A percentile compares a stretch with the other conserved stretches of the same genome.
Evolutionary conservation across 2,888 invertebrate species (phyloP).

Genomic region (Brenthis ino): DNA sequence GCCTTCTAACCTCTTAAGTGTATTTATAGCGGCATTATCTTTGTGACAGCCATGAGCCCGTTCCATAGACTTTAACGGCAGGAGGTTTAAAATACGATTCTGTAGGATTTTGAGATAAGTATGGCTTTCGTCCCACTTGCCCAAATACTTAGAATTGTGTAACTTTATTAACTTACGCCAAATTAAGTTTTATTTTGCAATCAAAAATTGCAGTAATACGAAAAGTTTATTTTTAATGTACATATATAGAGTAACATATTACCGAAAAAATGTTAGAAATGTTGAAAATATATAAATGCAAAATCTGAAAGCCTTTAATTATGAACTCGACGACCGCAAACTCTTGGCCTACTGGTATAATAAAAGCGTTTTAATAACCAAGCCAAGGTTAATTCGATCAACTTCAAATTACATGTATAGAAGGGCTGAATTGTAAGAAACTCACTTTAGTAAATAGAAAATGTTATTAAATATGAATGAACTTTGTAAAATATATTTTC

Average conservation of each 20-base stretch:
- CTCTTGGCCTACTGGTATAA: not conserved
- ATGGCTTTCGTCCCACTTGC: constrained; percentile 4
- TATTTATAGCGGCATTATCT: constrained; percentile 41
- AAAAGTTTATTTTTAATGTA: not conserved
- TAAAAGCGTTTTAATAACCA: constrained; percentile 12
- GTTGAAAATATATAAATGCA: not conserved
- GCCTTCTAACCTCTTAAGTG: constrained; percentile 43
- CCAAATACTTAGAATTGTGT: constrained; percentile 6
- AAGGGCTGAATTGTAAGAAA: not conserved
- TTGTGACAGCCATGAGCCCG: constrained; percentile 32
- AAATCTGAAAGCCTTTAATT: not conserved
- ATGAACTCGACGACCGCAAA: not conserved
- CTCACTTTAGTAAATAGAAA: not conserved
- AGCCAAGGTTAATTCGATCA: constrained; percentile 11
- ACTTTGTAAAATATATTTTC: not conserved
- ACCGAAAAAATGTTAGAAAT: not conserved
- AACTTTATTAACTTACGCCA: not conserved
- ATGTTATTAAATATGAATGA: not conserved
- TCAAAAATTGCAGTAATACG: not conserved
- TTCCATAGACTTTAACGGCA: constrained; percentile 23
- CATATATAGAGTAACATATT: no score
- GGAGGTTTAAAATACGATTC: constrained; percentile 23
- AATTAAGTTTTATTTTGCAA: constrained; percentile 1
- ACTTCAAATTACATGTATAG: constrained; percentile 5
- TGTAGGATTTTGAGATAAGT: constrained; percentile 26